Evolutionary conservation across 2,888 invertebrate genomes (phyloP).

Genomic region (Gymnoscelis rufifasciata): DNA sequence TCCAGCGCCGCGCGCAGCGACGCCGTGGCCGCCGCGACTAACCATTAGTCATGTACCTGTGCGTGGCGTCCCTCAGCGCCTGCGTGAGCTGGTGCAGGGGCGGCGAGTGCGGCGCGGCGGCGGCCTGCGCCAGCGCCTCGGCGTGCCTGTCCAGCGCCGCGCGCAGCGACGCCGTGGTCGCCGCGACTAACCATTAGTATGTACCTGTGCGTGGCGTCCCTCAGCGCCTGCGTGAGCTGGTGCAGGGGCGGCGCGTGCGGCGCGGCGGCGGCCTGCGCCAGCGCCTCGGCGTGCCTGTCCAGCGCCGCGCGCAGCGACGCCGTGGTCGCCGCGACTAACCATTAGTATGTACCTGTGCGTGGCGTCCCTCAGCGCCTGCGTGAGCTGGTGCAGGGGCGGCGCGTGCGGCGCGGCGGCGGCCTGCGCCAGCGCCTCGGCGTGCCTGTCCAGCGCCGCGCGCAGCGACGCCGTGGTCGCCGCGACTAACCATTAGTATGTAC

Average conservation of each 20-base stretch:
- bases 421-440: constrained; percentile 44
- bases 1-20: constrained; percentile 54
- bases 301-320: constrained; percentile 52
- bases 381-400: constrained; percentile 36
- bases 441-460: constrained; percentile 53
- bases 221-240: constrained; percentile 41
- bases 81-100: constrained; percentile 38
- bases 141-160: constrained; percentile 56
- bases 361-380: constrained; percentile 44
- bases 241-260: constrained; percentile 33
- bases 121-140: constrained; percentile 39
- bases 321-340: constrained; percentile 48
- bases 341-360: too few species aligned
- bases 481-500: too few species aligned
- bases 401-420: constrained; percentile 33
- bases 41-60: too few species aligned
- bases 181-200: constrained; percentile 50
- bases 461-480: constrained; percentile 45
- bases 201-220: constrained; percentile 53
- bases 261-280: constrained; percentile 34
- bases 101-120: constrained; percentile 33
- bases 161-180: constrained; percentile 44
- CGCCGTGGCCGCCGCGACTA: constrained; percentile 51
- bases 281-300: constrained; percentile 51
- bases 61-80: constrained; percentile 48